Evolutionary conservation across 2,113 vertebrate genomes (phyloP).

Genomic region (Ascaphus truei): DNA sequence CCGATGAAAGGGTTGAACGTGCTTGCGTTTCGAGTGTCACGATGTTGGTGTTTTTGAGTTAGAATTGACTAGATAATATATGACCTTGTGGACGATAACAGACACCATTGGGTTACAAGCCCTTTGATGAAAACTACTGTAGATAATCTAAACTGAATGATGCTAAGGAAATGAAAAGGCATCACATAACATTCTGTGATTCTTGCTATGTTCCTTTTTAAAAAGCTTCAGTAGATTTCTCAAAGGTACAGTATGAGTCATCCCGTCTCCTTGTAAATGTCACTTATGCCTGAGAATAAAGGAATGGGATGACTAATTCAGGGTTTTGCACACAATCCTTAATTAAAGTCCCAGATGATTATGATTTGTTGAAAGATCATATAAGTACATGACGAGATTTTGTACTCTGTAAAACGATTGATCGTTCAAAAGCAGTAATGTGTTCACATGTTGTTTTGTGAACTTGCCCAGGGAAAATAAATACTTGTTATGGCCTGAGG

Average conservation of each 20-base stretch:
- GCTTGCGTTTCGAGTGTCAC: no score
- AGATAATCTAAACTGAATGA: no score
- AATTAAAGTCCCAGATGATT: neutral
- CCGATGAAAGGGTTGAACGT: no score
- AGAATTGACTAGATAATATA: no score
- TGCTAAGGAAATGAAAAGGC: neutral
- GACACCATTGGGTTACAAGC: no score
- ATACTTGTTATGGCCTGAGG: no score
- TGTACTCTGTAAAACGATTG: neutral
- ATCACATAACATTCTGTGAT: neutral
- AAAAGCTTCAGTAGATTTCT: neutral
- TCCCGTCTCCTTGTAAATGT: constrained; percentile 4
- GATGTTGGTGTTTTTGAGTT: no score
- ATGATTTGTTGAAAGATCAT: constrained; percentile 9
- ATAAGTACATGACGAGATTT: neutral
- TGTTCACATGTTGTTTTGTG: neutral
- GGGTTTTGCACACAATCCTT: neutral
- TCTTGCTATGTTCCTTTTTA: neutral
- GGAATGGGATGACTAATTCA: neutral
- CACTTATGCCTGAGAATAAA: neutral
- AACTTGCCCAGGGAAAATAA: neutral
- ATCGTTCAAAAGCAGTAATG: neutral
- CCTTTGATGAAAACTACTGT: no score
- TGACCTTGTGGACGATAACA: no score
- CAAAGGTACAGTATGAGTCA: constrained; percentile 23